Base-by-base conservation (phyloP, 2,888 invertebrate species). In the Limnephilus rhombicus region DNA sequence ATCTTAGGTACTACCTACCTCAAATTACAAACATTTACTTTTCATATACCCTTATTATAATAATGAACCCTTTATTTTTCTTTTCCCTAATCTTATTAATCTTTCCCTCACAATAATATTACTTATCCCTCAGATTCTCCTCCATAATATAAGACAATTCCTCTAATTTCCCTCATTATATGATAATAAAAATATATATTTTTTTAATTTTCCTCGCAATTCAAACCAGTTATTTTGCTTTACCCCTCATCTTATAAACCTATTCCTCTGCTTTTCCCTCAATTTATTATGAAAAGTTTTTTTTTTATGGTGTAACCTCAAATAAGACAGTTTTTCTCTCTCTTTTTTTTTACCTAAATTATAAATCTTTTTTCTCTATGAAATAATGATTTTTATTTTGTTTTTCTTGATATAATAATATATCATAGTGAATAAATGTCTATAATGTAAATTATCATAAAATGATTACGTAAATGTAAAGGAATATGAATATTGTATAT, bases 371-470 rank as follows among this genome's bases (percentile, higher is more conserved):
- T 34, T 83, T 15, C 37, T 83, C 15, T 9, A 31, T 83, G 4
- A 34, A 34, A 37, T 24, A 83, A 37, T 24, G 18, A 83, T 83
- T 83, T 9, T 37, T 24, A 24, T 37, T 11, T 34, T 18, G 37
- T 13, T 37, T 83, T 83, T 34, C 34, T 18, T 83, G 31, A 34
- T 37, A 83, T 34, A 41, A 41, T 41, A 49, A 49, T 49, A 49
- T 41, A 49, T 49, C 18, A 24, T 37, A 15, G 3, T 24, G 31
- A 82, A 37, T 83, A 37, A 37, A 34, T 83, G 37, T 83, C 34
- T 24, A 83, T 9, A 37, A 37, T 83, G 83, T 83, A 83, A 24
- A 83, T 83, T 18, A 83, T 83, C 37, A 37, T 83, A 83, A 83
- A 18, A 34, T 83, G 4, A 34, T 34, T 15, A 12, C 13, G 18